These are phyloP conservation scores for Lasioglossum zephyrum DNA, from an alignment of 2,888 invertebrate genomes.

Conservation along the genomic window DNA sequence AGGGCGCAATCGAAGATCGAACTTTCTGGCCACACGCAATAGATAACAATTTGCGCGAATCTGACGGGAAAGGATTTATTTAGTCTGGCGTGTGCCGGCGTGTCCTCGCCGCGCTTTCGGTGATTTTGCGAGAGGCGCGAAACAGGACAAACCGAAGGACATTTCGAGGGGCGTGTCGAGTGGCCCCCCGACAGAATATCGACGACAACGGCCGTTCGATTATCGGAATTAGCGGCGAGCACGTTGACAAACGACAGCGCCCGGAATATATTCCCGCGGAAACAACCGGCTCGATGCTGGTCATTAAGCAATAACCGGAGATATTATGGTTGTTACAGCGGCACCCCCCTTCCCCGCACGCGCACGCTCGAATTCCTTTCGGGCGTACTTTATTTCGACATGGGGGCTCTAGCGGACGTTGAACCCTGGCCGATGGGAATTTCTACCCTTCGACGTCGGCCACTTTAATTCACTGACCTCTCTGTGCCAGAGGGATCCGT, in stretches of 20 bases:
- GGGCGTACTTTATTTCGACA: not conserved
- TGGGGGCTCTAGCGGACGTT: not conserved
- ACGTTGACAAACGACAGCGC: slow-evolving; percentile 10
- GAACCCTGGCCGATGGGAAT: not conserved
- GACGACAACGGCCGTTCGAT: slow-evolving; percentile 23
- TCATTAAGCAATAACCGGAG: slow-evolving; percentile 13
- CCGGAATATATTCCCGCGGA: slow-evolving; percentile 23
- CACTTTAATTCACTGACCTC: slow-evolving; percentile 3
- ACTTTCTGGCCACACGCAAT: slow-evolving; percentile 31
- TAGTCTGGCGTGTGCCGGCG: not conserved
- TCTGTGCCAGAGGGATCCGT: not conserved
- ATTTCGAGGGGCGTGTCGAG: slow-evolving; percentile 5
- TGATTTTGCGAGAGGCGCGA: slow-evolving; percentile 7
- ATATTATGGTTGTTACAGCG: not conserved
- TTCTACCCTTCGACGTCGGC: not conserved
- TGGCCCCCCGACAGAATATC: not conserved
- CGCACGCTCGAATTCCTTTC: not conserved
- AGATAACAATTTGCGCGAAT: slow-evolving; percentile 53
- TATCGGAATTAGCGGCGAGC: slow-evolving; percentile 34
- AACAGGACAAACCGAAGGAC: not conserved
- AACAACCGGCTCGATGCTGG: slow-evolving; percentile 7
- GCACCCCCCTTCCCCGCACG: not conserved
- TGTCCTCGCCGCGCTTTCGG: not conserved
- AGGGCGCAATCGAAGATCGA: not conserved
- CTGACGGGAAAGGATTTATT: slow-evolving; percentile 48